Conservation (phyloP, 2,888 invertebrate species). For the Meganola albula region DNA sequence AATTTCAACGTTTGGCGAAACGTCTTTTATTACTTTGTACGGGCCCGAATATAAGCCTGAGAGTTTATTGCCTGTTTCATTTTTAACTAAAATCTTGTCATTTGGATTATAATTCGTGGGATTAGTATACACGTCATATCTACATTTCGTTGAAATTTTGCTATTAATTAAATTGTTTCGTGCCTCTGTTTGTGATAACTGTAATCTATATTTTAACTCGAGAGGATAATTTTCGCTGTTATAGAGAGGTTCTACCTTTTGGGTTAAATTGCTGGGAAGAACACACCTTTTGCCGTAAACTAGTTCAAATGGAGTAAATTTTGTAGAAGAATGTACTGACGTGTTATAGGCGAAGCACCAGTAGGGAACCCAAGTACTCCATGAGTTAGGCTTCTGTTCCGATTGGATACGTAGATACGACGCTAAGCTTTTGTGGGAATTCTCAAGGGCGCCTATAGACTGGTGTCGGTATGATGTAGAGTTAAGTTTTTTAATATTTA, state of each 20-base stretch:
- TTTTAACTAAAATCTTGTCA: slow-evolving; percentile 19
- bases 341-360: slow-evolving; percentile 22
- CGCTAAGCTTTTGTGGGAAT: background rate
- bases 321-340: slow-evolving; percentile 11
- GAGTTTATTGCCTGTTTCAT: slow-evolving; percentile 19
- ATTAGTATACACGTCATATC: slow-evolving; percentile 14
- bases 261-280: too few species aligned
- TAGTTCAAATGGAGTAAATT: slow-evolving; percentile 15
- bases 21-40: slow-evolving; percentile 12
- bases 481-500: slow-evolving; percentile 8
- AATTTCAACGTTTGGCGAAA: slow-evolving; percentile 7
- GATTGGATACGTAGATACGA: slow-evolving; percentile 4
- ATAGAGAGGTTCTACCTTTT: too few species aligned
- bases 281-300: slow-evolving; percentile 19
- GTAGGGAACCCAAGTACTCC: slow-evolving; percentile 20
- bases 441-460: background rate
- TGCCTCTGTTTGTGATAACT: slow-evolving; percentile 15
- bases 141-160: slow-evolving; percentile 9
- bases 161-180: slow-evolving; percentile 13
- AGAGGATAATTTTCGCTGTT: slow-evolving; percentile 12
- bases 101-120: slow-evolving; percentile 9
- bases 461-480: background rate
- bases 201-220: slow-evolving; percentile 18
- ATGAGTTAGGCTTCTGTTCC: slow-evolving; percentile 9
- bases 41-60: slow-evolving; percentile 14